A percentile compares a stretch with the other conserved stretches of the same genome.
These are phyloP conservation scores for Nymphalis urticae DNA, from an alignment of 2,888 invertebrate species.

Conservation along the genomic window DNA sequence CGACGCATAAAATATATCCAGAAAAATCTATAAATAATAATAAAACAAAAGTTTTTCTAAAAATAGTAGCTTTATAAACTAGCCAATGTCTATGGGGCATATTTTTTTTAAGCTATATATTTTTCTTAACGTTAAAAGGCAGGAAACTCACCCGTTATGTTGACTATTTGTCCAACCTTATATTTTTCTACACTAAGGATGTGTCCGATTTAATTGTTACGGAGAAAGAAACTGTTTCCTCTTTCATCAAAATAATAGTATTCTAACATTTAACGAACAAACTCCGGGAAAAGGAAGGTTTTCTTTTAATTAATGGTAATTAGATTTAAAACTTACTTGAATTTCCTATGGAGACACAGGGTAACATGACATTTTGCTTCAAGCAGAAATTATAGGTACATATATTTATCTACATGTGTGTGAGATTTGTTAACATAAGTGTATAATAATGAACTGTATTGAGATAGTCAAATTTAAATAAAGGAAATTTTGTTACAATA, in stretches of 20 bases:
- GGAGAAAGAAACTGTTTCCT: background rate
- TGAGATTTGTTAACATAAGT: background rate
- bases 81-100: too few relatives aligned
- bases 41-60: too few relatives aligned
- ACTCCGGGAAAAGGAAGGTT: constrained; percentile 7
- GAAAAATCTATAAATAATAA: too few relatives aligned
- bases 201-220: background rate
- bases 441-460: too few relatives aligned
- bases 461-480: too few relatives aligned
- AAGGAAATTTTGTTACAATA: too few relatives aligned
- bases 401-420: background rate
- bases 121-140: too few relatives aligned
- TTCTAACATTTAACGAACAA: background rate
- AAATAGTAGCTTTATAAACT: too few relatives aligned
- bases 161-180: background rate
- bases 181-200: background rate
- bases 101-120: too few relatives aligned
- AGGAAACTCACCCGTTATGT: too few relatives aligned
- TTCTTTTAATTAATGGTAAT: constrained; percentile 10
- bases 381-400: background rate
- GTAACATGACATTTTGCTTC: background rate
- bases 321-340: background rate
- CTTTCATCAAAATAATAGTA: background rate
- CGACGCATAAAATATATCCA: too few relatives aligned
- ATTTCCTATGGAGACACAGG: background rate